Conservation (phyloP, 2,888 invertebrate species). For the Drosophila buzzatii region DNA sequence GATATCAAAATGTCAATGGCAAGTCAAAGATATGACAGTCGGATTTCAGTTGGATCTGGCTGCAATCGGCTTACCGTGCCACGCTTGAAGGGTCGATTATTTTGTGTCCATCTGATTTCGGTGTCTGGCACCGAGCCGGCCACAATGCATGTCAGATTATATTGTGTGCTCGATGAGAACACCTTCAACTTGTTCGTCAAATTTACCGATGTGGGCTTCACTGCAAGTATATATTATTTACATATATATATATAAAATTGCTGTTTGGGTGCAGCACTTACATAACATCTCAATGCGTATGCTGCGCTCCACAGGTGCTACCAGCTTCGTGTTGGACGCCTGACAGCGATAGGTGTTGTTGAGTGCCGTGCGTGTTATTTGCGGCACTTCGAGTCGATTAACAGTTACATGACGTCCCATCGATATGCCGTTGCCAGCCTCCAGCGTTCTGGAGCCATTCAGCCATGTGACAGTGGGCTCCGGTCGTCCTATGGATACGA, state of each 20-base stretch:
- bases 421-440: slow-evolving; percentile 90
- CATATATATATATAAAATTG: background rate
- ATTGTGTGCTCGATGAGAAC: slow-evolving; percentile 92
- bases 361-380: slow-evolving; percentile 90
- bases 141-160: slow-evolving; percentile 92
- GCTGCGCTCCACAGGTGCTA: slow-evolving; percentile 92
- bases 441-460: slow-evolving; percentile 90
- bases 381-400: slow-evolving; percentile 91
- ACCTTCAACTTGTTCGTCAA: slow-evolving; percentile 91
- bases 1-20: slow-evolving; percentile 56
- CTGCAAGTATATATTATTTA: slow-evolving; percentile 85
- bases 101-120: slow-evolving; percentile 93
- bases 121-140: slow-evolving; percentile 95
- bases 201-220: slow-evolving; percentile 91
- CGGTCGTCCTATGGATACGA: slow-evolving; percentile 89
- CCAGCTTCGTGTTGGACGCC: slow-evolving; percentile 94
- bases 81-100: slow-evolving; percentile 90
- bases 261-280: slow-evolving; percentile 86
- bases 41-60: slow-evolving; percentile 10
- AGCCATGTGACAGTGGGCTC: slow-evolving; percentile 94
- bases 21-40: slow-evolving; percentile 71
- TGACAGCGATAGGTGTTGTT: slow-evolving; percentile 95
- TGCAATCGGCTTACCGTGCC: slow-evolving; percentile 88
- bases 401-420: slow-evolving; percentile 91
- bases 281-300: slow-evolving; percentile 93